Evolutionary conservation across 2,888 invertebrate genomes (phyloP), one percentile per base, ranked within the genome.

Genomic region (Tenthredo notha): DNA sequence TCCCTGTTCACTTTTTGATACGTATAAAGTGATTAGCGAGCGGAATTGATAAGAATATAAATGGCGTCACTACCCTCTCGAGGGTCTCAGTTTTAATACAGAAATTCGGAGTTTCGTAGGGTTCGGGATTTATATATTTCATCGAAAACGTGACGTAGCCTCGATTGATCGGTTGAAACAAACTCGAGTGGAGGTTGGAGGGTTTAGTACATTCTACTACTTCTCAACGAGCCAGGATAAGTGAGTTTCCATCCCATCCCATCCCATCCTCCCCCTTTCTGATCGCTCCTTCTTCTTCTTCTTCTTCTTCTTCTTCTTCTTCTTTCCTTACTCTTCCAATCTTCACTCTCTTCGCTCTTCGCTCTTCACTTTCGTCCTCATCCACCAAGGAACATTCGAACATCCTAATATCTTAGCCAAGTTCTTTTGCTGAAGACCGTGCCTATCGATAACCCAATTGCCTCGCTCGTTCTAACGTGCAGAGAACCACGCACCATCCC

Each of bases 381-480:
- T 70, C 70, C 33, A 18, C 18, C 43, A 43, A 43, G n/a, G 43
- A 50, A 50, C 29, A 77, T 77, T 54, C 77, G 77, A 77, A 77
- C 18, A n/a, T 50, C 77, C 77, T 77, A 77, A 77, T 77, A 77
- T 50, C 77, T 47, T 21, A 43, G 21, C 29, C 2, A 29, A 47
- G 77, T 54, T 54, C 54, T 15, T 54, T 77, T 40, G 61, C n/a
- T 7, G 40, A 61, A 80, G 61, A 80, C 80, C 80, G 80, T 80
- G 80, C 58, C 80, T 61, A 80, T 18, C 80, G 61, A 80, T 80
- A 80, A 80, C 80, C 80, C 80, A 80, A 80, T 80, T 80, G 80
- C 80, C 61, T 37, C 29, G 47, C 61, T 80, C 61, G 37, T 80
- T 61, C 80, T 25, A 58, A 80, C 80, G 61, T 61, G 29, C 2